phyloP scores from a whole-genome alignment of 2,888 invertebrate genomes.

The Argynnis bischoffii region DNA sequence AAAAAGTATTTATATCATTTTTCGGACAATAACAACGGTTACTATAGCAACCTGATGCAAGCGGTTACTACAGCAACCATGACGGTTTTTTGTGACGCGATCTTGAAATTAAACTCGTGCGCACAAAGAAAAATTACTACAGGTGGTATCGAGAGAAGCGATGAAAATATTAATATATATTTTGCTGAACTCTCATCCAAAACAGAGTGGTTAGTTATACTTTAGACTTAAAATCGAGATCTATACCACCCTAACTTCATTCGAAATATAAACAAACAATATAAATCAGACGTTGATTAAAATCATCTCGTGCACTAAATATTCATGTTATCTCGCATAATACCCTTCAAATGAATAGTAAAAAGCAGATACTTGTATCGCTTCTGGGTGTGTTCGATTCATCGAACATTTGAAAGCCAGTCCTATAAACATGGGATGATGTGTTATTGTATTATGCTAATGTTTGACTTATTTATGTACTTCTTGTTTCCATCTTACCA shows the following conservation, averaged over 20 bases:
- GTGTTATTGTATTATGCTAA: slow-evolving; percentile 52
- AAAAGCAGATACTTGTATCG: slow-evolving; percentile 62
- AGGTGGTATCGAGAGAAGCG: too few species aligned
- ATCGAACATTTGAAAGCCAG: slow-evolving; percentile 52
- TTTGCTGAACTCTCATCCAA: too few species aligned
- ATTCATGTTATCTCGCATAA: slow-evolving; percentile 51
- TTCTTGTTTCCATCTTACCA: slow-evolving; percentile 24
- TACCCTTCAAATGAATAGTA: slow-evolving; percentile 65
- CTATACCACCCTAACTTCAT: neutral
- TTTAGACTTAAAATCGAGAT: too few species aligned
- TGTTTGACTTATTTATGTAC: slow-evolving; percentile 46
- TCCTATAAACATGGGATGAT: slow-evolving; percentile 48
- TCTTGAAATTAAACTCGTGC: too few species aligned
- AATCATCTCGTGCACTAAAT: slow-evolving; percentile 44
- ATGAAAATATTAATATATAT: too few species aligned
- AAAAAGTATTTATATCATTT: too few species aligned
- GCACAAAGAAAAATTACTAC: too few species aligned
- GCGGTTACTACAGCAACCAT: too few species aligned
- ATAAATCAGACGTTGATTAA: slow-evolving; percentile 44
- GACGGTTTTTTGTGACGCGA: too few species aligned
- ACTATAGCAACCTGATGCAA: too few species aligned
- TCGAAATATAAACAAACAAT: slow-evolving; percentile 41
- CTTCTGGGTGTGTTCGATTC: slow-evolving; percentile 65
- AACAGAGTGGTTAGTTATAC: too few species aligned
- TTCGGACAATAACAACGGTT: too few species aligned